Evolutionary conservation across 64 coral and sea anemone genomes (phyloP).

Genomic region (Stichodactyla mertensii): DNA sequence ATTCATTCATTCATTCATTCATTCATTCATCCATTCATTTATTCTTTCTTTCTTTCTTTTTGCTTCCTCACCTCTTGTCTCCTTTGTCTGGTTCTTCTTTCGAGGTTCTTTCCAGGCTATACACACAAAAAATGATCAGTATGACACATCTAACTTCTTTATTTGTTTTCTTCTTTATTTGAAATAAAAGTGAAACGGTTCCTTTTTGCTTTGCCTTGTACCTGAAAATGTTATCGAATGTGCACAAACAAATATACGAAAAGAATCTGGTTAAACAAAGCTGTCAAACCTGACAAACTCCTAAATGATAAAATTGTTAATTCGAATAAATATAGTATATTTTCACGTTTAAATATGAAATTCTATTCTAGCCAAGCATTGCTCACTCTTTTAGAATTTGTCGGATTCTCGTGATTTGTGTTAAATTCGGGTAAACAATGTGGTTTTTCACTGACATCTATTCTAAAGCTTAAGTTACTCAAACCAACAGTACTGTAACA

Average conservation of each 20-base stretch:
- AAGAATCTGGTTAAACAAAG: not conserved
- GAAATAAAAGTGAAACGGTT: too few species aligned
- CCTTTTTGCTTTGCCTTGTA: too few species aligned
- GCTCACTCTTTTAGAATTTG: not conserved
- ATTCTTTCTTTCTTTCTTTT: too few species aligned
- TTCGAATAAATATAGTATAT: not conserved
- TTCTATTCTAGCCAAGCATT: not conserved
- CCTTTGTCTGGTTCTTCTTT: too few species aligned
- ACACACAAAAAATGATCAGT: too few species aligned
- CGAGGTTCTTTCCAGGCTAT: too few species aligned
- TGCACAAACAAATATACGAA: not conserved
- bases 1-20: too few species aligned
- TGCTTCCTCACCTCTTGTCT: too few species aligned
- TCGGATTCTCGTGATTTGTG: not conserved
- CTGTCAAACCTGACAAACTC: not conserved
- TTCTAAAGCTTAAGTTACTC: not conserved
- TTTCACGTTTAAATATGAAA: not conserved
- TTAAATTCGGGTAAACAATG: not conserved
- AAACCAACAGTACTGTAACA: not conserved
- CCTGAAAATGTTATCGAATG: not conserved
- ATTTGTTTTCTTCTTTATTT: too few species aligned
- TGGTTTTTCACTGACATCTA: not conserved
- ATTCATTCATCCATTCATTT: too few species aligned
- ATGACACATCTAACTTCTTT: too few species aligned
- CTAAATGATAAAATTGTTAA: not conserved